Base-by-base conservation (phyloP, 2,113 vertebrate genomes). In the Callopanchax toddi region DNA sequence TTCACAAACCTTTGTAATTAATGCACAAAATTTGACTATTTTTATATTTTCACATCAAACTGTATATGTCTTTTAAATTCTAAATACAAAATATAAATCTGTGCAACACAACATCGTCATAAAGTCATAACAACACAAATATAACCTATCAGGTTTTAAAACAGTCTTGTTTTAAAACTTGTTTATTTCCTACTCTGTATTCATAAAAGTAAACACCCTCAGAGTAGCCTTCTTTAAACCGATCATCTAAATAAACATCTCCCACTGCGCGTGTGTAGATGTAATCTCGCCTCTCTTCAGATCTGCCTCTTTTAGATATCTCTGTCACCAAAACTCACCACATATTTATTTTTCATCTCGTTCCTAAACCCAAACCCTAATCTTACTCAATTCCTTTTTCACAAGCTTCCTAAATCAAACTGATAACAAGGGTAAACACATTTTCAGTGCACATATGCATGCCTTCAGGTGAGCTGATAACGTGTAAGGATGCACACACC, bases 381-480 rank as follows among this genome's bases (percentile, higher is more conserved):
- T 55, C 53, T 42, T 60, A 6, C 8, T 26, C 42, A 20, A 3
- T 25, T 48, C 32, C 22, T 62, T 23, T 46, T 36, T 63, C 36
- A 54, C 46, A 54, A 43, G 57, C 25, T 44, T 61, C 66, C 68
- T 67, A 51, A 60, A 67, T 64, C 56, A 36, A 29, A 46, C 57
- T 3, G 55, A 60, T 51, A 53, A 40, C 21, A 4, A 37, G 45
- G 7, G 54, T 57, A 75, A 66, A 55, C 71, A 57, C n/a, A 4
- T 49, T 42, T 21, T 6, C 43, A 5, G 11, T 45, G 66, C 52
- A 69, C 52, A 61, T 21, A 43, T 72, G 67, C 49, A 45, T 29
- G 45, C 20, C 77, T 63, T 78, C 71, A 21, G 44, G 59, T 67
- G 56, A 67, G 74, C 36, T 36, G 58, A 36, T 59, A 50, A 55